Base-by-base conservation (phyloP, 2,113 vertebrate genomes). In the Gorsachius goisagi region DNA sequence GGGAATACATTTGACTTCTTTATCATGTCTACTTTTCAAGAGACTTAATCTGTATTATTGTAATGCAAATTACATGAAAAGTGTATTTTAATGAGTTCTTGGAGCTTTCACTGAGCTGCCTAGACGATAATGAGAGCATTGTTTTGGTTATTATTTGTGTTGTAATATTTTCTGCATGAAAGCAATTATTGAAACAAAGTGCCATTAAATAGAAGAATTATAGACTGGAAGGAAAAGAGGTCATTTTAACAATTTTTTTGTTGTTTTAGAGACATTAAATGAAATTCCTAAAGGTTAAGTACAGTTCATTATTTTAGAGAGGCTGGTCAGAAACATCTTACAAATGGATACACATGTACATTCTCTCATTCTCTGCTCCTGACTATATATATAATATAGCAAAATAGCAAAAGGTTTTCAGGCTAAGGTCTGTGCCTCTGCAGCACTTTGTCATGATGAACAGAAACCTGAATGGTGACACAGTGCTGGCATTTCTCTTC, bases 51-150 rank as follows among this genome's bases (percentile, higher is more conserved):
- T 85, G 58, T 44, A 88, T 72, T 53, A 92, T 49, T 90, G 88
- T 87, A 89, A 95, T 67, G 67, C 77, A 97, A 94, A 95, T 47
- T 67, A 28, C 84, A 85, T 21, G 53, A 85, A 84, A 95, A 93
- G 75, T 85, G 71, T 73, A 96, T 97, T 94, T 95, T 97, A 97
- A 97, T 90, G 86, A 94, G 76, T 73, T 92, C 62, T 76, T 80
- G 69, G 68, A 96, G 72, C 90, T 97, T 91, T 91, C 62, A 91
- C 30, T 78, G 60, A 97, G 79, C 82, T 90, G 88, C 72, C 82
- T 75, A 90, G 88, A 94, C 12, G 9, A 96, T 71, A 97, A 88
- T 75, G 74, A 81, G 47, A 64, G 75, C 52, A 80, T 63, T 94
- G 95, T 93, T 93, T 93, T 56, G 45, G 33, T 44, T 90, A 93